phyloP scores from a whole-genome alignment of 2,888 invertebrate species.

The Drosophila suboccidentalis region DNA sequence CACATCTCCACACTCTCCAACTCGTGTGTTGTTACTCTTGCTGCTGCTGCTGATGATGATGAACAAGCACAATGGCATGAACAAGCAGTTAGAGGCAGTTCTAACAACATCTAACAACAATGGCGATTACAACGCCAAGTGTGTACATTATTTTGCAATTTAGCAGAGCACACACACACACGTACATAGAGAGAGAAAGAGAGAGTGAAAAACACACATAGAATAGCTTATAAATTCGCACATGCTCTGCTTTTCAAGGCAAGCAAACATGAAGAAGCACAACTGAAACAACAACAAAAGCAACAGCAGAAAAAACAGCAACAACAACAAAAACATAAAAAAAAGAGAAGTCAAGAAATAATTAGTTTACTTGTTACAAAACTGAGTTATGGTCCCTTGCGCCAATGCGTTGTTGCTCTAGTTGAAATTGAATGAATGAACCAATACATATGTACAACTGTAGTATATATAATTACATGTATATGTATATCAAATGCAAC shows the following conservation, averaged over 20 bases:
- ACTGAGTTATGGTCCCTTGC: constrained; percentile 77
- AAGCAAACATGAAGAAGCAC: constrained; percentile 42
- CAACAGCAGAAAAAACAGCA: not conserved
- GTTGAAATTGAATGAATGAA: constrained; percentile 73
- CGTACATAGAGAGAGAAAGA: not conserved
- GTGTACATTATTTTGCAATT: constrained; percentile 81
- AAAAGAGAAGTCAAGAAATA: constrained; percentile 72
- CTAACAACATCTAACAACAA: constrained; percentile 69
- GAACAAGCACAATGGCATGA: constrained; percentile 77
- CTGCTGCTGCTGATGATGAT: constrained; percentile 63
- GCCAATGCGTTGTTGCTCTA: constrained; percentile 59
- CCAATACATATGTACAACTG: constrained; percentile 5
- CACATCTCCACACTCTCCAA: constrained; percentile 34
- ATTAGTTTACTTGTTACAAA: constrained; percentile 82
- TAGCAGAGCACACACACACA: constrained; percentile 56
- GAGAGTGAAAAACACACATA: constrained; percentile 16
- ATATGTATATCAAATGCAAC: constrained; percentile 11
- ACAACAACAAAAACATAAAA: constrained; percentile 17
- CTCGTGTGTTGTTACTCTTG: constrained; percentile 20
- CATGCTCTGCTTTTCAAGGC: constrained; percentile 50
- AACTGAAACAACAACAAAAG: constrained; percentile 31
- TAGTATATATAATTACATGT: constrained; percentile 11
- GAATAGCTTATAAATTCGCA: constrained; percentile 21
- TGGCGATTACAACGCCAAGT: constrained; percentile 79
- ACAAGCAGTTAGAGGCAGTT: constrained; percentile 77